A percentile compares a stretch with the other conserved stretches of the same genome.
Conservation (phyloP, 2,113 vertebrate genomes). For the Nycticebus coucang region DNA sequence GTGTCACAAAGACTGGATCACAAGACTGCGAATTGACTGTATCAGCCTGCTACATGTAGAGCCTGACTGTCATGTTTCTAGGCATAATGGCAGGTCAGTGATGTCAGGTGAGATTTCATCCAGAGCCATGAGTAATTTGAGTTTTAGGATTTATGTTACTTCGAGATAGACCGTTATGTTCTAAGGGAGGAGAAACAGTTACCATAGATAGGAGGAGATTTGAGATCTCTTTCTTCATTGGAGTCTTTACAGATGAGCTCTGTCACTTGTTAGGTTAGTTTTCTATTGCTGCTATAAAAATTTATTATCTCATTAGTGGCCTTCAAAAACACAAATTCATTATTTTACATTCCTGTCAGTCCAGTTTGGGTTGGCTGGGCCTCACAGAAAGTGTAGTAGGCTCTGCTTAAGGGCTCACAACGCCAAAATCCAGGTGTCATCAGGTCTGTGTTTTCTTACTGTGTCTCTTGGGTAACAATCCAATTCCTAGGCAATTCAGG, state of each 20-base stretch:
- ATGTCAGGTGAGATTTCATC: not conserved
- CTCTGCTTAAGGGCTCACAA: not conserved
- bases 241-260: not conserved
- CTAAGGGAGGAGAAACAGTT: not conserved
- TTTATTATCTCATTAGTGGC: not conserved
- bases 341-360: not conserved
- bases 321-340: conserved; percentile 1
- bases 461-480: not conserved
- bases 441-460: not conserved
- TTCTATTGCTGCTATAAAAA: not conserved
- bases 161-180: not conserved
- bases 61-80: not conserved
- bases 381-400: not conserved
- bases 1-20: not conserved
- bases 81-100: not conserved
- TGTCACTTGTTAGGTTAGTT: not conserved
- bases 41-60: not conserved
- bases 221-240: not conserved
- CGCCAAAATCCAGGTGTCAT: not conserved
- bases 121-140: not conserved
- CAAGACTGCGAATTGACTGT: not conserved
- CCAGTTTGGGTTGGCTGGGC: not conserved
- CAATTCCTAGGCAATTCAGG: not conserved
- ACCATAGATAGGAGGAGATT: not conserved
- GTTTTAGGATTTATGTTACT: not conserved